phyloP scores from a whole-genome alignment of 2,113 vertebrate species.

The Hippoglossus stenolepis region DNA sequence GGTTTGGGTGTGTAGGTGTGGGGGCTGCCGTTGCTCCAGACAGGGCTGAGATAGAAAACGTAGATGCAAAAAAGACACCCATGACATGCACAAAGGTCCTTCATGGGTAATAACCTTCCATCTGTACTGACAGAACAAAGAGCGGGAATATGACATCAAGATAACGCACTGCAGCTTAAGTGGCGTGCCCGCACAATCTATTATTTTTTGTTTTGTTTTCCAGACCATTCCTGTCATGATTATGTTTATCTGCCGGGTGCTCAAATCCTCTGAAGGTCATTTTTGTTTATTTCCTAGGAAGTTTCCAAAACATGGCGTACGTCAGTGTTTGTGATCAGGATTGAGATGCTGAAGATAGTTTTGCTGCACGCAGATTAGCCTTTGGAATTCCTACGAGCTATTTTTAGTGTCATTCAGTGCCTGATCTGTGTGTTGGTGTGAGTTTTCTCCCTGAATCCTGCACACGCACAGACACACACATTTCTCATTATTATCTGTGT shows the following conservation, averaged over 20 bases:
- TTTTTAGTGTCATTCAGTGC: constrained; percentile 46
- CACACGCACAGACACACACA: constrained; percentile 19
- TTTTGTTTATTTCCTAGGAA: constrained; percentile 47
- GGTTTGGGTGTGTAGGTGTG: neutral
- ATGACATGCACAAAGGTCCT: constrained; percentile 18
- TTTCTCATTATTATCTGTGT: constrained; percentile 29
- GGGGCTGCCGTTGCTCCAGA: constrained; percentile 15
- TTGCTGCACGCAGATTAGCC: constrained; percentile 35
- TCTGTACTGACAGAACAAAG: constrained; percentile 34
- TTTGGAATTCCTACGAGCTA: constrained; percentile 47
- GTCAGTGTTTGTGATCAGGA: constrained; percentile 46
- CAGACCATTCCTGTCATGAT: constrained; percentile 31
- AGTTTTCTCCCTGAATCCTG: constrained; percentile 14
- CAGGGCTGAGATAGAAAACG: constrained; percentile 37
- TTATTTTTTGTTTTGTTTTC: constrained; percentile 35
- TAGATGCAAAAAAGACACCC: constrained; percentile 47
- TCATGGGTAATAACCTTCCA: constrained; percentile 26
- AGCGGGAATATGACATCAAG: constrained; percentile 20
- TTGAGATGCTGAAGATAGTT: constrained; percentile 57
- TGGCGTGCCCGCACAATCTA: constrained; percentile 10
- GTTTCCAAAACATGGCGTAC: constrained; percentile 42
- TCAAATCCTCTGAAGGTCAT: constrained; percentile 56
- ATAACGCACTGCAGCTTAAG: constrained; percentile 18
- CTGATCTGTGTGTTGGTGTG: constrained; percentile 6
- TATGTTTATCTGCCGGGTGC: constrained; percentile 51